A percentile compares a stretch with the other conserved stretches of the same genome.
phyloP scores from a whole-genome alignment of 2,113 vertebrate genomes.

The Platycercus adscitus region DNA sequence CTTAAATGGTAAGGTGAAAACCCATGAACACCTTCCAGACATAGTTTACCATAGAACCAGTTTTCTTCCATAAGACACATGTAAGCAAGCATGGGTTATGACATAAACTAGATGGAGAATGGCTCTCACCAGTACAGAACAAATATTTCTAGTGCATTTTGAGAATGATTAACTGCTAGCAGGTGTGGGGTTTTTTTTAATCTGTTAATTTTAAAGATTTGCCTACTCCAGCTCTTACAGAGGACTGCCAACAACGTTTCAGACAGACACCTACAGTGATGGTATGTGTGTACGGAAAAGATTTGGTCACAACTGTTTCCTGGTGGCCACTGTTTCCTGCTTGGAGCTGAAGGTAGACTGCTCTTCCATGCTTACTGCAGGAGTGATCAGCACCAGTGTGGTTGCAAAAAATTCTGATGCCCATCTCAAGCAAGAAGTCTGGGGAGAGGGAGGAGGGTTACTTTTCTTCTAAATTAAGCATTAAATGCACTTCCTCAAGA shows the following conservation, averaged over 20 bases:
- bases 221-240: neutral
- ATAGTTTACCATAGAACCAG: neutral
- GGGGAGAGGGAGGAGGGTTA: neutral
- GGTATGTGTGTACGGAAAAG: neutral
- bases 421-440: neutral
- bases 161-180: neutral
- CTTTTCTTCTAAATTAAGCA: neutral
- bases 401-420: neutral
- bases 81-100: neutral
- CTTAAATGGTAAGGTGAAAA: neutral
- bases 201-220: neutral
- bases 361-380: neutral
- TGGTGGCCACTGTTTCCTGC: neutral
- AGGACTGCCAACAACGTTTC: neutral
- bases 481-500: neutral
- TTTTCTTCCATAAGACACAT: accelerated
- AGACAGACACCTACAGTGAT: neutral
- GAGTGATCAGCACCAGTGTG: neutral
- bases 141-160: neutral
- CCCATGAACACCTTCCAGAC: neutral
- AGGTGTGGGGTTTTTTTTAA: neutral
- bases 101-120: neutral
- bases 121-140: neutral
- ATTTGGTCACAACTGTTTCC: neutral
- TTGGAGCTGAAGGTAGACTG: neutral